Percentiles rank a stretch among this genome's conserved stretches.
These are phyloP conservation scores for Onychomys arenicola DNA, from an alignment of 2,797 vertebrate genomes.

Conservation along the genomic window DNA sequence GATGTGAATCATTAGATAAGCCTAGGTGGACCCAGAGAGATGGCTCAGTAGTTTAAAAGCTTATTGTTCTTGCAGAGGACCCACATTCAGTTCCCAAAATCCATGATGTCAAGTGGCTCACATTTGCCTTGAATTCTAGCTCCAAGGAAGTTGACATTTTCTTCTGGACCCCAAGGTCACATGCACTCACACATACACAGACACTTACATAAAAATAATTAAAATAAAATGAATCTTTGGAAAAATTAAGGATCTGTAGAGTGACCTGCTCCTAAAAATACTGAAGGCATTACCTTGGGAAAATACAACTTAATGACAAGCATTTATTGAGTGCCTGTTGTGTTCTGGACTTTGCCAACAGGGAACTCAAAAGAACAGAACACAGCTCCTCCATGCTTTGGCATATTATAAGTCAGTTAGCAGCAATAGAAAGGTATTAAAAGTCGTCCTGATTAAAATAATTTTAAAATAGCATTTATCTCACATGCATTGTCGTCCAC, in stretches of 20 bases:
- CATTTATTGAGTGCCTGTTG: neutral
- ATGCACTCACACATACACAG: neutral
- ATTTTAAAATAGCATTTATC: neutral
- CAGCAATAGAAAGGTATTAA: neutral
- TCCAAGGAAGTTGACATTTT: neutral
- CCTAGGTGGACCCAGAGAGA: neutral
- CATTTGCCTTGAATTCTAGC: neutral
- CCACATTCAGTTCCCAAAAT: neutral
- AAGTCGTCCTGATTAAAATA: neutral
- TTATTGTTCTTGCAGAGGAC: neutral
- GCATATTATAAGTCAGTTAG: neutral
- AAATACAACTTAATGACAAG: neutral
- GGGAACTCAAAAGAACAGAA: neutral
- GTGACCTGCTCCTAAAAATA: conserved; percentile 35
- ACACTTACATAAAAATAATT: neutral
- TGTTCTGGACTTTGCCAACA: conserved; percentile 15
- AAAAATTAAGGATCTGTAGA: neutral
- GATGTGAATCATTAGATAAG: neutral
- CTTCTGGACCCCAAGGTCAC: neutral
- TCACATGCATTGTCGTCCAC: neutral
- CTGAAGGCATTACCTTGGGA: neutral
- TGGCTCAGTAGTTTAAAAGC: neutral
- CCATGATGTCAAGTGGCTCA: neutral
- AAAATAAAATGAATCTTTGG: neutral
- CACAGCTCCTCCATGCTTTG: neutral